phyloP scores from a whole-genome alignment of 2,797 vertebrate species.

The Tokudaia muenninki region DNA sequence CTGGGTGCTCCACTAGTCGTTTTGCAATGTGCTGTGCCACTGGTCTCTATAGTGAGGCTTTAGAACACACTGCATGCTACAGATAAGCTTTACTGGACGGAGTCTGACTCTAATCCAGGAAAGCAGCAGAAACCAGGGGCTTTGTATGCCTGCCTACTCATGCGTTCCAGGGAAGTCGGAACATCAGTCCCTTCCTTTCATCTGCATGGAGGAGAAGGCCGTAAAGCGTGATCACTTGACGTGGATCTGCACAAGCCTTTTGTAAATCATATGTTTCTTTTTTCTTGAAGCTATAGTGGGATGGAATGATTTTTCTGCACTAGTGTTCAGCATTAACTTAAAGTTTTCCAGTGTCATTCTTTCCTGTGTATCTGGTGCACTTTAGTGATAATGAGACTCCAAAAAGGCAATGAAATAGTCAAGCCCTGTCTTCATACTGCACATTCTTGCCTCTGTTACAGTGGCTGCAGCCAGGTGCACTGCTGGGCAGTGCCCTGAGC shows the following conservation, averaged over 20 bases:
- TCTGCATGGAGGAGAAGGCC: background rate
- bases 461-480: background rate
- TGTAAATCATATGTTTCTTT: constrained; percentile 44
- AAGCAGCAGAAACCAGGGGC: too few species aligned
- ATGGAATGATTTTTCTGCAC: background rate
- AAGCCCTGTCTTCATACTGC: background rate
- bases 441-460: background rate
- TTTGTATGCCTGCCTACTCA: background rate
- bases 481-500: background rate
- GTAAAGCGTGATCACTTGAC: background rate
- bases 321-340: constrained; percentile 33
- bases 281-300: background rate
- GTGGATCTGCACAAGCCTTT: background rate
- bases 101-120: constrained; percentile 4
- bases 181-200: background rate
- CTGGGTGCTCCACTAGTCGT: background rate
- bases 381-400: background rate
- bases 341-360: background rate
- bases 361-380: background rate
- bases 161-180: background rate
- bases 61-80: background rate
- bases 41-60: constrained; percentile 9
- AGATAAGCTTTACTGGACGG: background rate
- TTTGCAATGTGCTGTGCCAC: background rate
- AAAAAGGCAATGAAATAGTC: background rate